These are phyloP conservation scores for Trachelus tabidus DNA, from an alignment of 2,888 invertebrate genomes.

Conservation along the genomic window DNA sequence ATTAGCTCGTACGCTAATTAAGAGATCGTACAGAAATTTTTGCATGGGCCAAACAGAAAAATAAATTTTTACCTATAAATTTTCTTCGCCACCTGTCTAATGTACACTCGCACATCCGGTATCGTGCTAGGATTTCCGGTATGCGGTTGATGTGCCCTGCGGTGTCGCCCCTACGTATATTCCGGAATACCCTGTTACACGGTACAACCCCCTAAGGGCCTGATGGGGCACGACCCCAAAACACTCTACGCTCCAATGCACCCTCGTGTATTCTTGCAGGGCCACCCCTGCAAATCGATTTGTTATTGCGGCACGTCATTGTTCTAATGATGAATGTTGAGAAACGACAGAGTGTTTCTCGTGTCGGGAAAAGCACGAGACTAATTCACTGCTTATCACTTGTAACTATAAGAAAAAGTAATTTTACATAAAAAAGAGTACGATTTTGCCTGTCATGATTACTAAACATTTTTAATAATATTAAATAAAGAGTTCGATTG, in stretches of 20 bases:
- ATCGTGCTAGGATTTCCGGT: conserved; percentile 54
- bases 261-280: conserved; percentile 26
- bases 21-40: neutral
- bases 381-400: neutral
- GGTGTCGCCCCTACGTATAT: conserved; percentile 33
- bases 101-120: conserved; percentile 55
- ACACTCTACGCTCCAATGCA: conserved; percentile 49
- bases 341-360: conserved; percentile 15
- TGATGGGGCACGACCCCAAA: conserved; percentile 34
- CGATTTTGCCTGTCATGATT: neutral
- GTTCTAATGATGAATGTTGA: conserved; percentile 29
- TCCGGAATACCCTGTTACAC: neutral
- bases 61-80: neutral
- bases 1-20: neutral
- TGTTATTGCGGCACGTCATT: conserved; percentile 44
- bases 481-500: neutral
- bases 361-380: neutral
- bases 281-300: conserved; percentile 43
- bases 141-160: conserved; percentile 51
- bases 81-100: conserved; percentile 57
- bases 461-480: neutral
- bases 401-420: neutral
- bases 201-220: neutral
- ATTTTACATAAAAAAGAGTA: neutral
- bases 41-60: neutral